Evolutionary conservation across 2,888 invertebrate genomes (phyloP).

Genomic region (Hyposoter didymator): DNA sequence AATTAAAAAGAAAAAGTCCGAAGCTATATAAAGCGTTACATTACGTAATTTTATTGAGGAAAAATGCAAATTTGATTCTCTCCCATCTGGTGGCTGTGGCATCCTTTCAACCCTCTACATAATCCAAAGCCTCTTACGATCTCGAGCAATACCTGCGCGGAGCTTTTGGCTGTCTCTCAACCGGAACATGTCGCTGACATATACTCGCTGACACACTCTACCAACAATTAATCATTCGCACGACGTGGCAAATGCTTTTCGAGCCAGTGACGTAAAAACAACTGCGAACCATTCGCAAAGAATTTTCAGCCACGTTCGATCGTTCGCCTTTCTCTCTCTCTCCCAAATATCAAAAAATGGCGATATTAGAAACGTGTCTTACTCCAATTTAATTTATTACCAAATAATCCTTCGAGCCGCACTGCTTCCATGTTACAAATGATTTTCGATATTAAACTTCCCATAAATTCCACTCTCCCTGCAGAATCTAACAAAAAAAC

Average conservation of each 20-base stretch:
- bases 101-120: slow-evolving; percentile 2
- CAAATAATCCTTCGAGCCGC: background rate
- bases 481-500: background rate
- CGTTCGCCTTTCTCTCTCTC: background rate
- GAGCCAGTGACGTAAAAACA: background rate
- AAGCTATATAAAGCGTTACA: background rate
- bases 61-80: background rate
- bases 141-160: slow-evolving; percentile 16
- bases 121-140: slow-evolving; percentile 19
- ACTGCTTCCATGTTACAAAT: background rate
- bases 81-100: background rate
- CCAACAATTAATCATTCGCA: slow-evolving; percentile 49
- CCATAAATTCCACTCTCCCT: background rate
- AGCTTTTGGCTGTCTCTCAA: slow-evolving; percentile 25
- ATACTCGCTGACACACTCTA: slow-evolving; percentile 42
- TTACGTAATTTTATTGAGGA: slow-evolving; percentile 3
- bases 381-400: background rate
- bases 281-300: background rate
- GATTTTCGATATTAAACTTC: background rate
- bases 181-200: slow-evolving; percentile 1
- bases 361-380: background rate
- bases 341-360: background rate
- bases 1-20: background rate
- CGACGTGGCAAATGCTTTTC: slow-evolving; percentile 28
- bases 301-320: slow-evolving; percentile 16